Evolutionary conservation across 2,888 invertebrate genomes (phyloP), one percentile per base, ranked within the genome.

Genomic region (Marasmarcha lunaedactyla): DNA sequence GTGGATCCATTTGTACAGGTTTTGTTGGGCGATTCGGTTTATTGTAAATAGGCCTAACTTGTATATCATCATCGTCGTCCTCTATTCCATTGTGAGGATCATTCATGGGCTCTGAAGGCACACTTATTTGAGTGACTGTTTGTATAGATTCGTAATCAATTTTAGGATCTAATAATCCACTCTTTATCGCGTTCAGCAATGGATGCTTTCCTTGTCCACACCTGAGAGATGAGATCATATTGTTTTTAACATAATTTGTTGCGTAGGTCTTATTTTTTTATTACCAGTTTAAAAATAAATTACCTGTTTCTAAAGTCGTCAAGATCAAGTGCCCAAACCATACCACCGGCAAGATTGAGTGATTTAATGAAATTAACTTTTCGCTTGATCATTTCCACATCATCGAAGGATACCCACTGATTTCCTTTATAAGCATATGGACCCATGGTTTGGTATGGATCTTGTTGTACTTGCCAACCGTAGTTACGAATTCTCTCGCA

Each of bases 331-430:
- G 95, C 94, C 95, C 95, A 95, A 34, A 95, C 88, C 94, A 95
- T 95, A 12, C 93, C 94, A 42, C 95, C 95, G 10, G 90, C 95
- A 12, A 96, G 85, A 45, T 90, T 87, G 69, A 93, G 84, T 10
- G 89, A 85, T 45, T 92, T 87, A 26, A 95, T 88, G 54, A 89
- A 90, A 53, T 93, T 88, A 0, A 93, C 90, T 76, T 96, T 96
- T 47, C 86, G 86, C 45, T 87, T 85, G 34, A 96, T 89, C 72
- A 91, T 94, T 25, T 89, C 89, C 6, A 86, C 84, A 58, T 96
- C 95, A 60, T 97, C 96, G 55, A 87, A 97, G 1, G 94, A 92
- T 13, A 95, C 94, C 96, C 96, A 97, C 60, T 96, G 95, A 56
- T 90, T 90, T 35, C 90, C 94, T 56, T 92, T 92, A 59, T 89